These are phyloP conservation scores for Melopsittacus undulatus DNA, from an alignment of 2,797 vertebrate species.

Conservation along the genomic window DNA sequence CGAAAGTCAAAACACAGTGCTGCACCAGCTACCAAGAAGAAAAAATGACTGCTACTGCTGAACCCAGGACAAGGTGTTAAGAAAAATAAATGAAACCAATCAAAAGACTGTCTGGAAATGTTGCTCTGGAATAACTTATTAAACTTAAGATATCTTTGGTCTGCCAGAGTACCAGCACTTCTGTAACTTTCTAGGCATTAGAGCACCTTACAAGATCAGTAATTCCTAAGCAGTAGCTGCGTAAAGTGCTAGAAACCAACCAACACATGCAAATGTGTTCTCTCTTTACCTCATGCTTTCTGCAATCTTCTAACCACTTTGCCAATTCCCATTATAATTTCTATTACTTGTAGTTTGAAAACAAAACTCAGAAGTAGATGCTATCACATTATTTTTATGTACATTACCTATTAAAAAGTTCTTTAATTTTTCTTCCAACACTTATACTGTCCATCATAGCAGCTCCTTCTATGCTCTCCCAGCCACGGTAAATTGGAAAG, in stretches of 20 bases:
- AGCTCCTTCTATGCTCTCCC: neutral
- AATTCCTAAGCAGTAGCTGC: neutral
- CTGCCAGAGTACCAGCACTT: neutral
- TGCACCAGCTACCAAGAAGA: too few species aligned
- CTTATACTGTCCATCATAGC: fast-evolving
- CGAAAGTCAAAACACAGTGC: too few species aligned
- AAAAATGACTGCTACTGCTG: too few species aligned
- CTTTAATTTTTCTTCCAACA: neutral
- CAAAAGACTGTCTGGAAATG: neutral
- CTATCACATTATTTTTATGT: neutral
- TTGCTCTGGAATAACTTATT: neutral
- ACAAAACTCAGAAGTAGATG: neutral
- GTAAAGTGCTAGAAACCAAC: neutral
- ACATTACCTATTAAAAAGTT: neutral
- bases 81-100: neutral
- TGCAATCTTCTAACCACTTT: neutral
- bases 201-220: neutral
- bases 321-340: neutral
- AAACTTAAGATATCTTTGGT: neutral
- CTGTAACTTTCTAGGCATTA: neutral
- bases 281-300: neutral
- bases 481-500: neutral
- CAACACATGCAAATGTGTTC: neutral
- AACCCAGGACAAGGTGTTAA: conserved; percentile 40
- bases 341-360: neutral